A percentile compares a stretch with the other conserved stretches of the same genome.
These are phyloP conservation scores for Podarcis raffonei DNA, from an alignment of 2,113 vertebrate genomes.

Conservation along the genomic window DNA sequence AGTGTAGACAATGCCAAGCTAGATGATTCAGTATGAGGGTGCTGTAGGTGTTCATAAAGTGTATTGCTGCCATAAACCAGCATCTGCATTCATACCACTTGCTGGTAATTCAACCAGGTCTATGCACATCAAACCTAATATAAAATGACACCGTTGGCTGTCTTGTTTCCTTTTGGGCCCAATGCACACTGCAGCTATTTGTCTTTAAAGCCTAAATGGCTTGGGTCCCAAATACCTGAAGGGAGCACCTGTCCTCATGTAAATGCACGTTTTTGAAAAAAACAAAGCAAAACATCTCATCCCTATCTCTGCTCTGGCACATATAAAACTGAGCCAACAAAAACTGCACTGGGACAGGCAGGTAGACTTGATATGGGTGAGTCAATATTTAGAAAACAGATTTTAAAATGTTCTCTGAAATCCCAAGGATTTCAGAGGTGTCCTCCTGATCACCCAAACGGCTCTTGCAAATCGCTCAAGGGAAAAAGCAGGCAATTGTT, in stretches of 20 bases:
- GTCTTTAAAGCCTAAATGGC: no score
- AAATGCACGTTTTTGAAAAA: not conserved
- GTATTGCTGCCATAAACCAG: no score
- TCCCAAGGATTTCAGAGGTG: no score
- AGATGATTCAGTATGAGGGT: not conserved
- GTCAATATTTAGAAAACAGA: not conserved
- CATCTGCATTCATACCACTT: no score
- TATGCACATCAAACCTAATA: no score
- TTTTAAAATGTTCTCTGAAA: constrained; percentile 1
- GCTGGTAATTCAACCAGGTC: not conserved
- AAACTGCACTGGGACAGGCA: not conserved
- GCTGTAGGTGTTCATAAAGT: not conserved
- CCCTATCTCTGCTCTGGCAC: not conserved
- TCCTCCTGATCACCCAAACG: not conserved
- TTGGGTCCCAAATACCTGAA: no score
- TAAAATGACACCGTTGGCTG: no score
- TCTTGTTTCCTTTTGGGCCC: no score
- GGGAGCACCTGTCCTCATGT: no score
- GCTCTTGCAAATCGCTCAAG: no score
- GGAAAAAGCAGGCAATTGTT: not conserved
- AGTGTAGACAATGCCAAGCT: not conserved
- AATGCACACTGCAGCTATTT: no score
- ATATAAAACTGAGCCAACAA: not conserved
- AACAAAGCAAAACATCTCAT: not conserved
- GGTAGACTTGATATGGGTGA: not conserved